Evolutionary conservation across 64 coral and sea anemone species (phyloP), one percentile per base, ranked within the genome.

Genomic region (Acropora tenuis): DNA sequence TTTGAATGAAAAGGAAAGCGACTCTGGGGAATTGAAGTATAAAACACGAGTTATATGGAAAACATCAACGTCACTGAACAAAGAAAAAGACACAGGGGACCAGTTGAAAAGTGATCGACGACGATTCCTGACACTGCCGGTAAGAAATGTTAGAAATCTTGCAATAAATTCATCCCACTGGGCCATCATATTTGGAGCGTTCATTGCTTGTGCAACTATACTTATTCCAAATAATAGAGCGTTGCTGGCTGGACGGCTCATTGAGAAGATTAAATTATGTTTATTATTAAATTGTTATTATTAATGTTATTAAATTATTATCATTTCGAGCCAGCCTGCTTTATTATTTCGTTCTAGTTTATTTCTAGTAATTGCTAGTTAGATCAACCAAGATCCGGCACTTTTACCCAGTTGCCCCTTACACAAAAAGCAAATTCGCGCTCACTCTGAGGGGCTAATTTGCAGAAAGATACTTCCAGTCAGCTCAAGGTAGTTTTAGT

Each of bases 31-130:
- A 42, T 68, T 89, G 20, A 92, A 85, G 73, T 75, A 93, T 48
- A 82, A 48, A 53, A 71, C 80, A 15, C 87, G 93, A 43, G 81
- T 96, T 5, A 96, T 99, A 30, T 99, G 97, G 97, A 99, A 94
- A 69, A 96, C 94, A 1, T 87, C 94, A 1, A 99, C 97, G 7
- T 88, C 94, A 17, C 65, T 99, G 10, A 95, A 83, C 41, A 99
- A 96, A 44, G 94, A 99, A 44, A 99, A 96, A 45, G 97, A 99
- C 44, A 86, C 86, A 2, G 89, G 82, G 0, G 82, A 81, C 43
- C 85, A 88, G 60, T 13, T 96, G 43, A 76, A 77, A 15, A 82
- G 72, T 42, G 97, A 99, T 41, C 71, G 88, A 12, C 75, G 90
- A 57, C 82, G 94, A 76, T 99, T 99, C 87, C 82, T 99, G 6